These are phyloP conservation scores for Haemorhous mexicanus DNA, from an alignment of 2,113 vertebrate genomes.

Conservation along the genomic window DNA sequence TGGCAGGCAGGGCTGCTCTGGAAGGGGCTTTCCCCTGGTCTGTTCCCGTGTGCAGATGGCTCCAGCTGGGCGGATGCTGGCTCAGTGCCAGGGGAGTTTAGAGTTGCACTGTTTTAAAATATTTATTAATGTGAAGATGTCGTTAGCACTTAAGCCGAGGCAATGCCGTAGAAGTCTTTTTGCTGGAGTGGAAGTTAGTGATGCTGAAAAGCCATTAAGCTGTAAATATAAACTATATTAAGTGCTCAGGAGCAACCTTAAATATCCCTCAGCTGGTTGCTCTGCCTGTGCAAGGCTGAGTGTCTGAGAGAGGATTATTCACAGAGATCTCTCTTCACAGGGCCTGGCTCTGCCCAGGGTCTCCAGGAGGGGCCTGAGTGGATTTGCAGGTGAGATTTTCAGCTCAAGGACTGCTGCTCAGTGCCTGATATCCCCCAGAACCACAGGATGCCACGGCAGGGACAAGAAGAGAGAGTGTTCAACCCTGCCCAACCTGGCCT, in stretches of 20 bases:
- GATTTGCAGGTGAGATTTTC: background rate
- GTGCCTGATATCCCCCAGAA: background rate
- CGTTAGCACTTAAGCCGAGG: constrained; percentile 64
- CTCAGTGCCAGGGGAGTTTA: constrained; percentile 28
- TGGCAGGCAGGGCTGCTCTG: rapidly evolving
- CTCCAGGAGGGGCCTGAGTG: background rate
- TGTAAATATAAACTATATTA: constrained; percentile 71
- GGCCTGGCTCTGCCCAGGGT: background rate
- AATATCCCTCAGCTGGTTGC: constrained; percentile 40
- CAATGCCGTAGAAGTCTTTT: constrained; percentile 47
- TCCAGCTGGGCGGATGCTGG: background rate
- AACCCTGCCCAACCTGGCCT: background rate
- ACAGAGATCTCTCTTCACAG: background rate
- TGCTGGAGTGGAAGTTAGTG: constrained; percentile 63
- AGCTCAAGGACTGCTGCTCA: background rate
- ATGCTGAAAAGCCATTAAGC: constrained; percentile 70
- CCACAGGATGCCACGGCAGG: rapidly evolving
- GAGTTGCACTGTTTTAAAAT: constrained; percentile 64
- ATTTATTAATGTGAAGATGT: constrained; percentile 67
- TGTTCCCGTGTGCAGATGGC: background rate
- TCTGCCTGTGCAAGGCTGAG: constrained; percentile 5
- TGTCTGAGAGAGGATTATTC: background rate
- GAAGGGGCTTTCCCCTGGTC: background rate
- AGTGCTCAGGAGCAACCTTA: constrained; percentile 53
- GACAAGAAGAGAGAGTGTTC: background rate